phyloP scores from a whole-genome alignment of 2,888 invertebrate species.

The Ophraella communa region DNA sequence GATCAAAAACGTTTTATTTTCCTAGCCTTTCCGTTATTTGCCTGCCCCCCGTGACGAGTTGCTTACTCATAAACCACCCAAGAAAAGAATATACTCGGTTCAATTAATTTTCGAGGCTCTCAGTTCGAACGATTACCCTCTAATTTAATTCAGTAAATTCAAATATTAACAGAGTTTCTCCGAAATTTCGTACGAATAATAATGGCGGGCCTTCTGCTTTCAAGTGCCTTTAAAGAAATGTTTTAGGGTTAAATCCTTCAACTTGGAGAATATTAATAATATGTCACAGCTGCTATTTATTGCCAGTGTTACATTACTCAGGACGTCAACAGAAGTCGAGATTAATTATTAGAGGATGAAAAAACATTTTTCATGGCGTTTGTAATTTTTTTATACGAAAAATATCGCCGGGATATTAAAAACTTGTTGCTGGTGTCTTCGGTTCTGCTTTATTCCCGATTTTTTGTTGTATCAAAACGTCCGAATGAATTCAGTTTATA shows the following conservation, averaged over 20 bases:
- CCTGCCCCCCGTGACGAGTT: no score
- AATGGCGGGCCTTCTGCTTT: constrained; percentile 2
- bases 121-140: no score
- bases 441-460: no score
- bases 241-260: constrained; percentile 6
- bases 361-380: neutral
- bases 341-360: constrained; percentile 1
- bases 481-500: no score
- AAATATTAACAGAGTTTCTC: neutral
- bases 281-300: neutral
- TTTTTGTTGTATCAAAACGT: no score
- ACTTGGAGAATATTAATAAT: constrained; percentile 6
- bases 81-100: no score
- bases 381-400: neutral
- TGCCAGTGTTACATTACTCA: neutral
- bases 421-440: neutral
- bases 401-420: neutral
- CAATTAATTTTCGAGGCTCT: no score
- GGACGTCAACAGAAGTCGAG: neutral
- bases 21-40: no score
- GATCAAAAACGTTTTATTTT: no score
- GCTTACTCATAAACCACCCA: no score
- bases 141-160: neutral
- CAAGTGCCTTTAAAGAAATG: neutral
- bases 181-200: neutral